Evolutionary conservation across 2,113 vertebrate genomes (phyloP), one percentile per base, ranked within the genome.

Genomic region (Dasyurus viverrinus): DNA sequence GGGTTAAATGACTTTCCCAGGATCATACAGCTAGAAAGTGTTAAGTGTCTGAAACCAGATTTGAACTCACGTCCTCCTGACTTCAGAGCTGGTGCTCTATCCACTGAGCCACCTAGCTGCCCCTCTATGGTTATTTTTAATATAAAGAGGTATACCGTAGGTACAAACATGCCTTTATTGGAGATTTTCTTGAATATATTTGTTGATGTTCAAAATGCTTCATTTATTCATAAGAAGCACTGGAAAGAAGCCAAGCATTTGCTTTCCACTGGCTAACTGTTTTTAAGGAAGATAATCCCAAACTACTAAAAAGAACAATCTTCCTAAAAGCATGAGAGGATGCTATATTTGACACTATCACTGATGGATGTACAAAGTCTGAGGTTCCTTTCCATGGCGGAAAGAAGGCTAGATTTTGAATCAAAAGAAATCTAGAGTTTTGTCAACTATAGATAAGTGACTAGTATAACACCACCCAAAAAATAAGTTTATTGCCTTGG

Each of bases 181-280:
- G 60, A 89, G 46, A 94, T 25, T 90, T 91, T 89, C 25, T 50
- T 91, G 54, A 89, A 52, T 54, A 46, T 19, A 90, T 46, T 57
- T 89, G 27, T 53, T 42, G 46, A 47, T 27, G 46, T 92, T 95
- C 84, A 53, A 95, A 95, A 53, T 23, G 50, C 26, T 84, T 53
- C 47, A 48, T 84, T 16, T 4, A 53, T 42, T 76, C 47, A 48
- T 91, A n/a, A 60, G 89, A 92, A 53, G 30, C 53, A 23, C 23
- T 90, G 26, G 27, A 42, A 84, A 53, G 14, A 90, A n/a, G 26
- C 42, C 53, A 93, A 3, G 6, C 22, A 57, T 50, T 90, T 92
- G 84, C 23, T n/a, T 53, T 50, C 2, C n/a, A 30, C 11, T 60
- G 2, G 57, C 25, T 42, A 24, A n/a, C 54, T 53, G 7, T 60